Evolutionary conservation across 2,888 invertebrate species (phyloP).

Genomic region (Protophormia terraenovae): DNA sequence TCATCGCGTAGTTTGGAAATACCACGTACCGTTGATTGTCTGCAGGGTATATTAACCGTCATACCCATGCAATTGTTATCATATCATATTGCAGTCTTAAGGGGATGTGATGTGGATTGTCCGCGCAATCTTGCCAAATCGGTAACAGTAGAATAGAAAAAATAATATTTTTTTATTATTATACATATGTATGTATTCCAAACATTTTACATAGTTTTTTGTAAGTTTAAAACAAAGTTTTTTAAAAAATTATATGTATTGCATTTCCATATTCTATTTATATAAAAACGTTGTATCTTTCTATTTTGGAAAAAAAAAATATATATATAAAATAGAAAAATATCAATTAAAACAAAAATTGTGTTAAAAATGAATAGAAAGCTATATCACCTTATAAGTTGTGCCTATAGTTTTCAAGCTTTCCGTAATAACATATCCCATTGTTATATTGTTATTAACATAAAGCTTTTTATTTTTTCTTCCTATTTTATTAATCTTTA

Average conservation of each 20-base stretch:
- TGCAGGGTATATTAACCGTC: conserved; percentile 96
- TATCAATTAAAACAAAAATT: background rate
- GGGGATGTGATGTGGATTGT: conserved; percentile 98
- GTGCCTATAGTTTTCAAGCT: background rate
- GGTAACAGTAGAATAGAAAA: conserved; percentile 94
- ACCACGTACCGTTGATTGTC: conserved; percentile 97
- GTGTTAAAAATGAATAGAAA: background rate
- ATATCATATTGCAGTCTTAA: conserved; percentile 98
- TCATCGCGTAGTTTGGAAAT: conserved; percentile 92
- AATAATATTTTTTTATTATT: background rate
- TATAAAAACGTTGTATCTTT: background rate
- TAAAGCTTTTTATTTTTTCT: background rate
- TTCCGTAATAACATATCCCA: background rate
- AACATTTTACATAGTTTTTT: background rate
- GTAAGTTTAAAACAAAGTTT: background rate
- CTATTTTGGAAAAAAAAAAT: background rate
- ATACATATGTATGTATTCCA: background rate
- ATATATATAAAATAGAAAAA: background rate
- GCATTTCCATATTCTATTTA: conserved; percentile 18
- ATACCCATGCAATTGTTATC: conserved; percentile 99
- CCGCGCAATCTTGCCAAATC: conserved; percentile 99
- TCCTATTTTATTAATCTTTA: background rate
- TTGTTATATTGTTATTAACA: background rate
- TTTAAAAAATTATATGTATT: background rate
- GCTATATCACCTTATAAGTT: too few species aligned